phyloP scores from a whole-genome alignment of 2,888 invertebrate species.

The Therioaphis trifolii region DNA sequence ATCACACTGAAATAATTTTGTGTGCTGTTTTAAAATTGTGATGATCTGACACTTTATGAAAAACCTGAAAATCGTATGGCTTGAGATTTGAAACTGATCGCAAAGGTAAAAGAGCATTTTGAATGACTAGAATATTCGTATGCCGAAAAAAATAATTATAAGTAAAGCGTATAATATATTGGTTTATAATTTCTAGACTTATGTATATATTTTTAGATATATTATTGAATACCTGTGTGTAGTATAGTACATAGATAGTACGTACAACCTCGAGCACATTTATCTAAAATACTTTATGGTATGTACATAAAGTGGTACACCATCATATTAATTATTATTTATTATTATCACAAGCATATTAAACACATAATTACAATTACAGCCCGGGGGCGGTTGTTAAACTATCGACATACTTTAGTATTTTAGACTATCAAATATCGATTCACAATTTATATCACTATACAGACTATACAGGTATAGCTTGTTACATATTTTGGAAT shows the following conservation, averaged over 20 bases:
- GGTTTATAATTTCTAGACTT: neutral
- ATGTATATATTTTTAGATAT: neutral
- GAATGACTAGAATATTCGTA: too few species aligned
- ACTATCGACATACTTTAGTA: slow-evolving; percentile 41
- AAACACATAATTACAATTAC: slow-evolving; percentile 3
- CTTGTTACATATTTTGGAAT: neutral
- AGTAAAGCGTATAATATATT: too few species aligned
- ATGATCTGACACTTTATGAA: too few species aligned
- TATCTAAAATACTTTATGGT: neutral
- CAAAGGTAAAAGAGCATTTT: too few species aligned
- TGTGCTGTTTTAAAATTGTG: too few species aligned
- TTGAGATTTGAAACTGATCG: too few species aligned
- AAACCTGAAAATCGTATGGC: too few species aligned
- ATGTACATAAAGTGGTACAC: neutral
- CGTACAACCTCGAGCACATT: neutral
- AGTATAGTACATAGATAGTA: too few species aligned
- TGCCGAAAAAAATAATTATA: too few species aligned
- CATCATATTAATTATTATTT: neutral
- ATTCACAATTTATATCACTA: too few species aligned
- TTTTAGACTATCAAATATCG: neutral
- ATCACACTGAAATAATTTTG: too few species aligned
- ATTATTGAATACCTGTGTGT: neutral
- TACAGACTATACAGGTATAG: neutral
- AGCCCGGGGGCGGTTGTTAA: slow-evolving; percentile 21
- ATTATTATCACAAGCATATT: neutral